These are phyloP conservation scores for Mungos mungo DNA, from an alignment of 2,113 vertebrate genomes.

Conservation along the genomic window DNA sequence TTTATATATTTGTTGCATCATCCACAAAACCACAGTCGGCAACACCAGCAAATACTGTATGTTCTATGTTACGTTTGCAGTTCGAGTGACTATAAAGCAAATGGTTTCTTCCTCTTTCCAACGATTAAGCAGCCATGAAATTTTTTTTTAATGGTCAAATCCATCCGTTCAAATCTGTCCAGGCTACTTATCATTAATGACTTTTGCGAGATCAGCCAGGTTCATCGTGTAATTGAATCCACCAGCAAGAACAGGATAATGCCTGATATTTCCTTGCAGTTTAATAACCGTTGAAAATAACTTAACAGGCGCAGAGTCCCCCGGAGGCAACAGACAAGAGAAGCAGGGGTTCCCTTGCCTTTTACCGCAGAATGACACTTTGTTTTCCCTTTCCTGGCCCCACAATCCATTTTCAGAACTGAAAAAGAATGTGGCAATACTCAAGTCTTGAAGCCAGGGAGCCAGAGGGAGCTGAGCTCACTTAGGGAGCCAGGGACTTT, in stretches of 20 bases:
- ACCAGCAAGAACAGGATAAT: neutral
- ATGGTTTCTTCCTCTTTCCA: neutral
- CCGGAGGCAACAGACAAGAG: neutral
- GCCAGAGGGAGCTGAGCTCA: neutral
- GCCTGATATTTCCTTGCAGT: too few relatives aligned
- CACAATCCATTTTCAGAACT: neutral
- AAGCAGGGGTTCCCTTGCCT: neutral
- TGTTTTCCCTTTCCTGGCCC: neutral
- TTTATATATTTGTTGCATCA: neutral
- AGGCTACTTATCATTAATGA: neutral
- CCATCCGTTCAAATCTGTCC: neutral
- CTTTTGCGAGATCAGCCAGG: neutral
- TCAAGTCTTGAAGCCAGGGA: neutral
- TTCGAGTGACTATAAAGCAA: neutral
- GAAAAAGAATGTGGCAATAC: neutral
- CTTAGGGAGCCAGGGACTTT: neutral
- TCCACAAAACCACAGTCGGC: neutral
- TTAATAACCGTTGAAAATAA: too few relatives aligned
- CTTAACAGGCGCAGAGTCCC: rapidly evolving
- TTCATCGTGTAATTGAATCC: rapidly evolving
- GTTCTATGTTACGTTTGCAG: too few relatives aligned
- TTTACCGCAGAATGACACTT: neutral
- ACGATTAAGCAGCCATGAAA: neutral
- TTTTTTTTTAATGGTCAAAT: neutral
- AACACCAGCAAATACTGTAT: neutral